Base-by-base conservation (phyloP, 2,888 invertebrate species). In the Carterocephalus palaemon region DNA sequence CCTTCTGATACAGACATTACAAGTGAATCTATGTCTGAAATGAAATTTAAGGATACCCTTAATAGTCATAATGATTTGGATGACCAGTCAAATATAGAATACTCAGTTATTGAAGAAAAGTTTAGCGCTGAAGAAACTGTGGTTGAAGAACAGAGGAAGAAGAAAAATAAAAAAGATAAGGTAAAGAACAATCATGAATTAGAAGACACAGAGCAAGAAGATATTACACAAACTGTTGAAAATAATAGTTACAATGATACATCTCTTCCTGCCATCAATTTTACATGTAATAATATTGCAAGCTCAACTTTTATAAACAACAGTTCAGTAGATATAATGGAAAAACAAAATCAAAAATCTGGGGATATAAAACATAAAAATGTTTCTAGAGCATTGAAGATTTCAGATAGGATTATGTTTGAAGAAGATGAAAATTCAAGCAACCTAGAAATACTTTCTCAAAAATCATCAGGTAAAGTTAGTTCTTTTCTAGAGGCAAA, bases 361-460 rank as follows among this genome's bases (percentile, higher is more conserved):
- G 16, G 34, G 28, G 20, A 47, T 3, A 13, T 16, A 15, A 8
- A 17, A 5, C 10, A 9, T 24, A 10, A 19, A 12, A 10, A 28
- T 28, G 15, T 16, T 13, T 2, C 4, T 26, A 57, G 45, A 49
- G 48, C 46, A 31, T 48, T 52, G 23, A 67, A 57, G 51, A 60
- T 78, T 49, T 70, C 73, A 22, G 80, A 79, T 20, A 68, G 70
- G 48, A 59, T 80, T 43, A 56, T 37, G 34, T 78, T 76, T 69
- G 81, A 81, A 59, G 75, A 77, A 38, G 72, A 73, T 16, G 59
- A 60, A 19, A 57, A 56, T 19, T 46, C 52, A 2, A 51, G 57
- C 2, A 45, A 32, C 5, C 41, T 26, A 9, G 26, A 6, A 24
- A 15, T 17, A 6, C 9, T 33, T 20, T 39, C 9, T 22, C 42